phyloP scores from a whole-genome alignment of 2,113 vertebrate genomes.

The Polypterus senegalus region DNA sequence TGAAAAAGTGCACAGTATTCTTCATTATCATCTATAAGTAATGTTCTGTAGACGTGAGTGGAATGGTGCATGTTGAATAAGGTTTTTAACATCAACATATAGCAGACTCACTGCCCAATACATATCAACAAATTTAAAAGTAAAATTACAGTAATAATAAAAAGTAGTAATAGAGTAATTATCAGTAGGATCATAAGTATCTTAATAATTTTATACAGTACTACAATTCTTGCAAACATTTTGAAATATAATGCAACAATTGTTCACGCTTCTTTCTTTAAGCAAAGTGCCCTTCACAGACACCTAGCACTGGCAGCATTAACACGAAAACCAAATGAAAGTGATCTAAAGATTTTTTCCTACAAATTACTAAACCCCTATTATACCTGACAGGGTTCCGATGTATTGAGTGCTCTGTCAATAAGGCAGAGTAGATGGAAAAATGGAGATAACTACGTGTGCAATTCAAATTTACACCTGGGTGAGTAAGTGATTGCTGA shows the following conservation, averaged over 20 bases:
- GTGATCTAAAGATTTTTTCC: slow-evolving; percentile 8
- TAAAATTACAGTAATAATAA: neutral
- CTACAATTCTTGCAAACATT: neutral
- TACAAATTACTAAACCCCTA: slow-evolving; percentile 7
- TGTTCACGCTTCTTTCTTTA: neutral
- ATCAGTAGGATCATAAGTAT: neutral
- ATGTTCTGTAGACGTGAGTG: too few relatives aligned
- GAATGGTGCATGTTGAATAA: too few relatives aligned
- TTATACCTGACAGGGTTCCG: slow-evolving; percentile 4
- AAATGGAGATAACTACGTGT: slow-evolving; percentile 9
- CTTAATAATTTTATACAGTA: neutral
- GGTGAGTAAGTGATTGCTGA: slow-evolving; percentile 6
- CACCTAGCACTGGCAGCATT: neutral
- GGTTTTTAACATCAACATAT: too few relatives aligned
- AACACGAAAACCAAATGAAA: slow-evolving; percentile 1
- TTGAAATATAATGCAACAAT: neutral
- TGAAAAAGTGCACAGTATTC: too few relatives aligned
- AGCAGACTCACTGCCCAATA: too few relatives aligned
- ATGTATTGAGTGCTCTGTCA: slow-evolving; percentile 2
- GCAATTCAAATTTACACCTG: neutral
- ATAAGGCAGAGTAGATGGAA: slow-evolving; percentile 7
- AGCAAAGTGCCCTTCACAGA: neutral
- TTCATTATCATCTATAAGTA: too few relatives aligned
- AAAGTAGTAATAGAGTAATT: neutral
- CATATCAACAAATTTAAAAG: too few relatives aligned